Evolutionary conservation across 2,888 invertebrate species (phyloP), one percentile per base, ranked within the genome.

Genomic region (Malthinus seriepunctatus): DNA sequence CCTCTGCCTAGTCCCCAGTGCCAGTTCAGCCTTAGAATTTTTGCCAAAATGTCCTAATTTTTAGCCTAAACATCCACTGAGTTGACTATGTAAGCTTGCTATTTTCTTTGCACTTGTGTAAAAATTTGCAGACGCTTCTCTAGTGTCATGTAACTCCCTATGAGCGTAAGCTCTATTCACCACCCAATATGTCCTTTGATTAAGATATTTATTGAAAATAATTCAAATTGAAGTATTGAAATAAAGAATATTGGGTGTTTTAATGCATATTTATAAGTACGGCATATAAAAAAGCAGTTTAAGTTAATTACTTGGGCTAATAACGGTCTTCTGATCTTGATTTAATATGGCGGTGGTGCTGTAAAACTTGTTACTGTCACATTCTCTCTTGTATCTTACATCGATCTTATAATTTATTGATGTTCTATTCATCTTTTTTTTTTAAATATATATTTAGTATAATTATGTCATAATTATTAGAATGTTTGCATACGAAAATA

Each of bases 321-420:
- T 67, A 68, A 68, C 68, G 65, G 62, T 60, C 63, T 58, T 57
- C 58, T 63, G 65, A 68, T 68, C 68, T 65, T 68, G 66, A 68
- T 67, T 67, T 68, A 67, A 67, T 67, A 64, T 63, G 66, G 65
- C 61, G 63, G 65, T 51, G 56, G 62, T 63, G 56, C 52, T 59
- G 64, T 66, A 67, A 62, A 68, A 65, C 68, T 62, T 65, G 65
- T 68, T 64, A 63, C 66, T 68, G 65, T 67, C 67, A 65, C 65
- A 68, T 67, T 64, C 64, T 67, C 51, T 58, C 52, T 60, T 55
- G 64, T 68, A 68, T 68, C 68, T 62, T 62, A 54, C 42, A 61
- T 60, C 62, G 57, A 67, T 64, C 64, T 64, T 60, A 61, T 63
- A 61, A 65, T 67, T 68, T 67, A 67, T 68, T 65, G 57, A 65